A percentile compares a stretch with the other conserved stretches of the same genome.
Evolutionary conservation across 35 echinoderm and acorn worm species (phyloP).

Genomic region (Strongylocentrotus purpuratus): DNA sequence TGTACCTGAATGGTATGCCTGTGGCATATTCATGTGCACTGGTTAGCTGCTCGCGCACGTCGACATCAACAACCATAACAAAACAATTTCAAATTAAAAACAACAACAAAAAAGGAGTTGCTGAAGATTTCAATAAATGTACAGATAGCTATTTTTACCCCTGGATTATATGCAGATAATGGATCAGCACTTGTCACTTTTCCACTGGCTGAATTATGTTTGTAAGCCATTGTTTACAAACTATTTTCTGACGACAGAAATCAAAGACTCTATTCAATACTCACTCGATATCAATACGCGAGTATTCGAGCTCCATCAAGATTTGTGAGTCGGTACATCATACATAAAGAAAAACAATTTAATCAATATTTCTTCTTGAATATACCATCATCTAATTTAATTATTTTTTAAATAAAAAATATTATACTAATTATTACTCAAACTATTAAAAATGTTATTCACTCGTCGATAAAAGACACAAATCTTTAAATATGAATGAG

Average conservation of each 20-base stretch:
- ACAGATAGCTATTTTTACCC: background rate
- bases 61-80: too few relatives aligned
- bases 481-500: background rate
- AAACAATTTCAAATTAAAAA: background rate
- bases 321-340: too few relatives aligned
- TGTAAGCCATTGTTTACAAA: slow-evolving; percentile 20
- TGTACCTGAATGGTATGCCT: too few relatives aligned
- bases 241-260: background rate
- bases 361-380: too few relatives aligned
- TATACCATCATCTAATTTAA: too few relatives aligned
- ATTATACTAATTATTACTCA: too few relatives aligned
- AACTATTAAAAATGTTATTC: too few relatives aligned
- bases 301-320: background rate
- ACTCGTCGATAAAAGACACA: too few relatives aligned
- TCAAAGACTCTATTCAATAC: background rate
- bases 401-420: too few relatives aligned
- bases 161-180: slow-evolving; percentile 42
- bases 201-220: background rate
- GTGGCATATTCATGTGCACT: too few relatives aligned
- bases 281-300: background rate
- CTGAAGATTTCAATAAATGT: background rate
- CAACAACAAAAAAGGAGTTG: background rate
- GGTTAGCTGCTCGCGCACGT: too few relatives aligned
- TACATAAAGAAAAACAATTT: too few relatives aligned
- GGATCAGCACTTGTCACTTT: slow-evolving; percentile 20